Evolutionary conservation across 2,888 invertebrate species (phyloP).

Genomic region (Drosophila parthenogenetica): DNA sequence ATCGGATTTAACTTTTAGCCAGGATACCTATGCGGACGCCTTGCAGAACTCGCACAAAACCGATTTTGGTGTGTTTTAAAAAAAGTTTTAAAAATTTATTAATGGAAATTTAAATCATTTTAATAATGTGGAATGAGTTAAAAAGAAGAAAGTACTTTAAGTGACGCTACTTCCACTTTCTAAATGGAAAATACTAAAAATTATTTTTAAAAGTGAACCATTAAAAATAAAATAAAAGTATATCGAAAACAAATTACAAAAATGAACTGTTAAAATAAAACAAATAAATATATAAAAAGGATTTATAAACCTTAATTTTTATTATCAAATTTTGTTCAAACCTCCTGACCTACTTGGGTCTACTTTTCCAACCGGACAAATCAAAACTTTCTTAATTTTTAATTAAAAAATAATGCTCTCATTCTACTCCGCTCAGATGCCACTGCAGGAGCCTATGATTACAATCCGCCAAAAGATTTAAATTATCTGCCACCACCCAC

Average conservation of each 20-base stretch:
- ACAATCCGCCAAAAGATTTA: constrained; percentile 58
- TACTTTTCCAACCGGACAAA: too few relatives aligned
- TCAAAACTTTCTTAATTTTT: too few relatives aligned
- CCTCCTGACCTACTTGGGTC: too few relatives aligned
- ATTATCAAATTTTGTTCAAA: too few relatives aligned
- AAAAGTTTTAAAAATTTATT: not conserved
- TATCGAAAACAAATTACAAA: too few relatives aligned
- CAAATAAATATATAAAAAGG: too few relatives aligned
- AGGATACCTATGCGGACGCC: constrained; percentile 82
- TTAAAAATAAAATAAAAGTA: too few relatives aligned
- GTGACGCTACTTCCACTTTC: not conserved
- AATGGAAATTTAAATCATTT: not conserved
- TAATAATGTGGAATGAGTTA: not conserved
- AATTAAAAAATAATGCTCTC: too few relatives aligned
- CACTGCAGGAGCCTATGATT: constrained; percentile 63
- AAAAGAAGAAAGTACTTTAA: not conserved
- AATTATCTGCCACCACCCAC: constrained; percentile 66
- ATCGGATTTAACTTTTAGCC: constrained; percentile 34
- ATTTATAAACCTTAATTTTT: too few relatives aligned
- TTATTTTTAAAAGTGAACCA: not conserved
- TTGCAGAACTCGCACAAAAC: constrained; percentile 77
- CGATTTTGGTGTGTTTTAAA: constrained; percentile 62
- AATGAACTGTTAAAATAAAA: too few relatives aligned
- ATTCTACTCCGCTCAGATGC: constrained; percentile 26
- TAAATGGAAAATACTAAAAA: not conserved